phyloP scores from a whole-genome alignment of 2,888 invertebrate genomes.

The Pyrgus malvae region DNA sequence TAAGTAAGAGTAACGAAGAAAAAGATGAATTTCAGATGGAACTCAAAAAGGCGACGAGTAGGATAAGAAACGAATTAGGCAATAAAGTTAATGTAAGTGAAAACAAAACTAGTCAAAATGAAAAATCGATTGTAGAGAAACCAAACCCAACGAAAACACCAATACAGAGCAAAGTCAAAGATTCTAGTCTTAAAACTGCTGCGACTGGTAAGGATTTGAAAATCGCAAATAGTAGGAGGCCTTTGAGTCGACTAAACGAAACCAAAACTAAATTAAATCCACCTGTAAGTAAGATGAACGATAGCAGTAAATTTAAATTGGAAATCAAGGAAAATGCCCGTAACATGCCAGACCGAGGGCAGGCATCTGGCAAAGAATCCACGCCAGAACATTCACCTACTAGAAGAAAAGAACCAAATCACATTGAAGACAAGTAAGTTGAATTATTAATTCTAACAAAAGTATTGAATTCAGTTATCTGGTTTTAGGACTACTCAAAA shows the following conservation, averaged over 20 bases:
- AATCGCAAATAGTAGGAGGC: constrained; percentile 48
- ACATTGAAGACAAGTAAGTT: constrained; percentile 57
- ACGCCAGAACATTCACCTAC: constrained; percentile 83
- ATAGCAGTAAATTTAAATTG: constrained; percentile 49
- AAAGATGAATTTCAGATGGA: constrained; percentile 80
- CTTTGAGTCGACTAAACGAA: constrained; percentile 59
- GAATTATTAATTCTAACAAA: neutral
- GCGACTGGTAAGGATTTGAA: constrained; percentile 49
- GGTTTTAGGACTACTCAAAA: too few relatives aligned
- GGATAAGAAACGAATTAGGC: constrained; percentile 74
- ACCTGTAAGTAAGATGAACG: constrained; percentile 44
- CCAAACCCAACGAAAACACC: constrained; percentile 71
- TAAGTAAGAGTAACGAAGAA: constrained; percentile 74
- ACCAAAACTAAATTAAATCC: constrained; percentile 51
- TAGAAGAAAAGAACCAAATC: constrained; percentile 53
- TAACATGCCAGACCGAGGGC: constrained; percentile 74
- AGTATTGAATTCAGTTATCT: neutral
- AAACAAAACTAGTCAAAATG: constrained; percentile 74
- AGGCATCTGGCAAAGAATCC: constrained; percentile 84
- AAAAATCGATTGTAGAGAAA: constrained; percentile 58
- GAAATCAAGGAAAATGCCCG: constrained; percentile 58
- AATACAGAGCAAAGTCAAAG: constrained; percentile 70
- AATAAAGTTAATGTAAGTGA: constrained; percentile 72
- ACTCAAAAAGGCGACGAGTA: constrained; percentile 77
- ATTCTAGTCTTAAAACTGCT: constrained; percentile 70